A percentile compares a stretch with the other conserved stretches of the same genome.
phyloP scores from a whole-genome alignment of 2,797 vertebrate genomes.

The Coendou prehensilis region DNA sequence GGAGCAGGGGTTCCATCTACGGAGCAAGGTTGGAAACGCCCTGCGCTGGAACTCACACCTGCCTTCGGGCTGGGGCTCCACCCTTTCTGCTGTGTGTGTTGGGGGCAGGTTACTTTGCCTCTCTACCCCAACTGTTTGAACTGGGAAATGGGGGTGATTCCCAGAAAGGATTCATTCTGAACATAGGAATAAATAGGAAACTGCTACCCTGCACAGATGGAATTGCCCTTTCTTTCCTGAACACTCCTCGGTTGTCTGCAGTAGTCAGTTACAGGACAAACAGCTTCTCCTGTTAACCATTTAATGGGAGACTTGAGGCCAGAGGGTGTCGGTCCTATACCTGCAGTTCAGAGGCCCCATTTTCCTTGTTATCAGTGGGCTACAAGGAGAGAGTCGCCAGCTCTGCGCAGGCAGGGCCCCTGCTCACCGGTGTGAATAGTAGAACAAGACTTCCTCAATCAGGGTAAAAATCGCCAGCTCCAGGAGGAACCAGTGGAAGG shows the following conservation, averaged over 20 bases:
- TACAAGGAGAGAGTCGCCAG: no score
- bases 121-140: background rate
- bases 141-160: background rate
- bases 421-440: conserved; percentile 95
- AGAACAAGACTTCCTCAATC: conserved; percentile 95
- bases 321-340: background rate
- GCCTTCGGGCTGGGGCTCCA: background rate
- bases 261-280: background rate
- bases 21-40: background rate
- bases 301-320: background rate
- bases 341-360: background rate
- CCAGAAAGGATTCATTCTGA: background rate
- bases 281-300: background rate
- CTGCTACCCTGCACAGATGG: background rate
- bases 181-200: background rate
- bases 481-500: conserved; percentile 94
- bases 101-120: background rate
- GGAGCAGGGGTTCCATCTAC: background rate
- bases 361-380: background rate
- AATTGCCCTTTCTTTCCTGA: background rate
- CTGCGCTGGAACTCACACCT: background rate
- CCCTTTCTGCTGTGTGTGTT: background rate
- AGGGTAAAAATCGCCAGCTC: conserved; percentile 92
- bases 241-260: background rate
- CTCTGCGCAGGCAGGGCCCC: background rate